Evolutionary conservation across 2,888 invertebrate genomes (phyloP), one percentile per base, ranked within the genome.

Genomic region (Synanthedon tipuliformis): DNA sequence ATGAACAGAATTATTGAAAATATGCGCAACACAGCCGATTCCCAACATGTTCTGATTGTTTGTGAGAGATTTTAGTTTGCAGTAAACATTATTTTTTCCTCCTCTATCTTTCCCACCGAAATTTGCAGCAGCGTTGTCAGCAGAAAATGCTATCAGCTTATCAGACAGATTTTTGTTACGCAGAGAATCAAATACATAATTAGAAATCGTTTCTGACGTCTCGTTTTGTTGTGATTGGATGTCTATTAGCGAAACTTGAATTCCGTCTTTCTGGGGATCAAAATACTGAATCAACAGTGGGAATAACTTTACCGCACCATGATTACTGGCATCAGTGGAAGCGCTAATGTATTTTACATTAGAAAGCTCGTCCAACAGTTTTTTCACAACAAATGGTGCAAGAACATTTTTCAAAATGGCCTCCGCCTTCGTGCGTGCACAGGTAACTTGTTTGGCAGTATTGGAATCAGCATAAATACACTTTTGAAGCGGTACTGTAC

Each of bases 271-370:
- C 40, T 51, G 40, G 41, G 5, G 13, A 13, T 51, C 40, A 40
- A 34, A 51, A 51, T 51, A 51, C 15, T 51, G 51, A 51, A 51
- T 51, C 4, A 51, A 40, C 15, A 51, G 34, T 8, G 40, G 40
- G 40, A 51, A 51, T 51, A 51, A 40, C 51, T 51, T n/a, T n/a
- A 40, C 34, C 34, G 51, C 51, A 51, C 51, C 51, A 40, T 51
- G 51, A 51, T 51, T 51, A n/a, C 51, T 51, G 8, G 15, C 40
- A 10, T 51, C 51, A 40, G 51, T 51, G 40, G 8, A 34, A n/a
- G 51, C 51, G 40, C 51, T 51, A 40, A 51, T n/a, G 51, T 51
- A 34, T 51, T 40, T 34, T 34, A 51, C 34, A 40, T 51, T 41
- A 34, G 51, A 51, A 10, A 51, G 7, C 10, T 51, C 51, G n/a